Percentiles rank a stretch among this genome's conserved stretches.
Evolutionary conservation across 2,888 invertebrate genomes (phyloP).

Genomic region (Biston betularia): DNA sequence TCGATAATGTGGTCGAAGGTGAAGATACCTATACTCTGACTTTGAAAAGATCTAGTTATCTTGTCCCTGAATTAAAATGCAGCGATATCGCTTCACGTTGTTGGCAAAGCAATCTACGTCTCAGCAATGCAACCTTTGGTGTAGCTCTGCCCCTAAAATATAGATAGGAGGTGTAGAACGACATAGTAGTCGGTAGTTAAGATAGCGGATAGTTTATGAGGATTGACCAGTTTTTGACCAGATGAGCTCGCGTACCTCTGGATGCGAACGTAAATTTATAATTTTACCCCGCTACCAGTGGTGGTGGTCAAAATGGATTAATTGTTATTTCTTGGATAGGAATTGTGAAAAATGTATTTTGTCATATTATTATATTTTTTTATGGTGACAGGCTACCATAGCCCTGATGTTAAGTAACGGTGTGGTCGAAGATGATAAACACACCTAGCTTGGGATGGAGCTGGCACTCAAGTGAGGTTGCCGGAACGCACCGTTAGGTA

Average conservation of each 20-base stretch:
- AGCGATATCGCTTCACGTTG: not conserved
- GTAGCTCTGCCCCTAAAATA: not conserved
- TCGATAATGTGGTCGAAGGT: too few relatives aligned
- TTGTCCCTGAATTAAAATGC: not conserved
- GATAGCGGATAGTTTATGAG: conserved; percentile 29
- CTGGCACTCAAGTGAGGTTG: too few relatives aligned
- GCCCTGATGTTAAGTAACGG: too few relatives aligned
- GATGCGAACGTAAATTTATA: conserved; percentile 6
- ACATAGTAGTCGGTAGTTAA: conserved; percentile 28
- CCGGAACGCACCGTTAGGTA: too few relatives aligned
- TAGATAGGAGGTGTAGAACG: conserved; percentile 31
- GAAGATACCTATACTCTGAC: too few relatives aligned
- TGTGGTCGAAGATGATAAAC: too few relatives aligned
- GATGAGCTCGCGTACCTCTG: not conserved
- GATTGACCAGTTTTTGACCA: conserved; percentile 14
- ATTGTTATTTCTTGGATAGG: too few relatives aligned
- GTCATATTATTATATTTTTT: not conserved
- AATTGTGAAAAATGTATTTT: too few relatives aligned
- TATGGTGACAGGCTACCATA: too few relatives aligned
- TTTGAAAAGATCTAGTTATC: not conserved
- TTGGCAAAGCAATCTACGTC: not conserved
- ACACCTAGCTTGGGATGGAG: too few relatives aligned
- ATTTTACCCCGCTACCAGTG: not conserved
- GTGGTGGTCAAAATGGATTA: conserved; percentile 5
- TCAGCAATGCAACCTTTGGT: not conserved